phyloP scores from a whole-genome alignment of 2,888 invertebrate species.

The Troides aeacus region DNA sequence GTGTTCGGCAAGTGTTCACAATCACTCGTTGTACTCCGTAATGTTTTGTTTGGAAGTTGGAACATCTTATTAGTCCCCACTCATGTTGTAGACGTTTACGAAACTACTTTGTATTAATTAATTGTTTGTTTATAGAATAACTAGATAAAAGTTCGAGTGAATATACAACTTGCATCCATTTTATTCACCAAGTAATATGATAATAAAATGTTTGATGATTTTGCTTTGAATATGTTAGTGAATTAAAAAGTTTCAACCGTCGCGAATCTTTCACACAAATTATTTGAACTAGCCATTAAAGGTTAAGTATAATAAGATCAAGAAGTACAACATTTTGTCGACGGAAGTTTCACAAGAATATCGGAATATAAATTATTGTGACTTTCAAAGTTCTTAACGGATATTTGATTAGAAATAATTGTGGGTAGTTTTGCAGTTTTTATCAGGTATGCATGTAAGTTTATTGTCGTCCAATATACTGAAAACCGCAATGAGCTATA shows the following conservation, averaged over 20 bases:
- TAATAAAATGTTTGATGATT: no score
- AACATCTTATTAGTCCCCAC: neutral
- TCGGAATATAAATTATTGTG: neutral
- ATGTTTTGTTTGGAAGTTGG: constrained; percentile 1
- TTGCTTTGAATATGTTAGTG: no score
- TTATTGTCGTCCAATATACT: neutral
- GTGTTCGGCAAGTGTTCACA: constrained; percentile 11
- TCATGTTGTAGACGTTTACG: neutral
- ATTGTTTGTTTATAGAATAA: neutral
- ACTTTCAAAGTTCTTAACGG: neutral
- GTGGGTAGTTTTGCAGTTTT: neutral
- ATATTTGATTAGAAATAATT: neutral
- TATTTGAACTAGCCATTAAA: no score
- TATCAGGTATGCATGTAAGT: neutral
- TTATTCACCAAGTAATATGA: no score
- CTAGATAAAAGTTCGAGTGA: no score
- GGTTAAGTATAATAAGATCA: no score
- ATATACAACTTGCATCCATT: no score
- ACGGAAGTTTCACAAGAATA: neutral
- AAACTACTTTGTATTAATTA: no score
- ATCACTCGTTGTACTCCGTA: neutral
- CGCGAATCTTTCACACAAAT: no score
- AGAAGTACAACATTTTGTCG: no score
- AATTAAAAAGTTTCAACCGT: no score
- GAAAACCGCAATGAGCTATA: neutral